phyloP scores from a whole-genome alignment of 2,888 invertebrate species.

The Nysson spinosus region DNA sequence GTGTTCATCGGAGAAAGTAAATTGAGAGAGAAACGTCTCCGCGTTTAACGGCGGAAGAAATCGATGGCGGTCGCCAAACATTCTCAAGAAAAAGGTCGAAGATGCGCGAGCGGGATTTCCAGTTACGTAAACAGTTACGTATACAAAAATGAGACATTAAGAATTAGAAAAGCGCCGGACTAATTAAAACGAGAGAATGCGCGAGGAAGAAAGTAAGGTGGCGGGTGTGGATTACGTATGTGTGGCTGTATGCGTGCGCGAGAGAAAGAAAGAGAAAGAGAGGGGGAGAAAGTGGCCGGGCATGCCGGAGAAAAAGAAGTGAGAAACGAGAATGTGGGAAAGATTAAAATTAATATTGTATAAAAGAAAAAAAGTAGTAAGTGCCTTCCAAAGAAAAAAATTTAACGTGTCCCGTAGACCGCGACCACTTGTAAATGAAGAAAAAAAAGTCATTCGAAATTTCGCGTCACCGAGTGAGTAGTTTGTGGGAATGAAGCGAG shows the following conservation, averaged over 20 bases:
- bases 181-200: too few species aligned
- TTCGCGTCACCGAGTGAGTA: conserved; percentile 58
- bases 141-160: neutral
- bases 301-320: too few species aligned
- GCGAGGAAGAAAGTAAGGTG: conserved; percentile 42
- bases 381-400: conserved; percentile 85
- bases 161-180: conserved; percentile 29
- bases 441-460: conserved; percentile 73
- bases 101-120: conserved; percentile 18
- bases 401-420: conserved; percentile 77
- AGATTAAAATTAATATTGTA: conserved; percentile 79
- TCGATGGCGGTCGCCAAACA: too few species aligned
- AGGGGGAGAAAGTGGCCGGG: too few species aligned
- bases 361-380: conserved; percentile 87
- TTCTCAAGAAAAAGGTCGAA: too few species aligned
- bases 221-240: conserved; percentile 45
- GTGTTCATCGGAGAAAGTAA: conserved; percentile 73
- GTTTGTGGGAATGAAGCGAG: conserved; percentile 39
- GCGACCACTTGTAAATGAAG: conserved; percentile 76
- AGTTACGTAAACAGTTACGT: neutral
- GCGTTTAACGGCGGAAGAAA: conserved; percentile 23
- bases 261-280: conserved; percentile 53
- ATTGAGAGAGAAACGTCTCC: conserved; percentile 48
- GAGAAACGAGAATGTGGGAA: conserved; percentile 59
- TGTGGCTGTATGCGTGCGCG: conserved; percentile 42